These are phyloP conservation scores for Aplysia californica DNA, from an alignment of 1,140 invertebrate species.

Conservation along the genomic window DNA sequence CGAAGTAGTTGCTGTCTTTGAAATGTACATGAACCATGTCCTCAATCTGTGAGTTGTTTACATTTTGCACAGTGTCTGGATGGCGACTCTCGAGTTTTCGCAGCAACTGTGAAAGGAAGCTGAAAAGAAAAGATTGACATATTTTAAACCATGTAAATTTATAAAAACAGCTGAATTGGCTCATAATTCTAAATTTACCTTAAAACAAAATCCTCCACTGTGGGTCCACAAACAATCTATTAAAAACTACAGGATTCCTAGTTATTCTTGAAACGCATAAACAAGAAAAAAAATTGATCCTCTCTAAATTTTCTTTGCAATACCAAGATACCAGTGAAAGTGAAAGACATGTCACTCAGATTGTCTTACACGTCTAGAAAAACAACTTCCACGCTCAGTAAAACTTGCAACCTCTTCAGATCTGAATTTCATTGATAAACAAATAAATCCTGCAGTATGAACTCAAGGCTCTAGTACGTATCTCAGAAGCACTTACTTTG, in stretches of 20 bases:
- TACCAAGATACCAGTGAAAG: background rate
- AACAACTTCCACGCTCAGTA: background rate
- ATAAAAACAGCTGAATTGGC: no score
- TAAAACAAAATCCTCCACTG: no score
- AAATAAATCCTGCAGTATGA: background rate
- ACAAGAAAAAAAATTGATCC: no score
- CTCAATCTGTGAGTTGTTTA: conserved; percentile 68
- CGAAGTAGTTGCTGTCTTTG: conserved; percentile 83
- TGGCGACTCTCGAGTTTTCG: conserved; percentile 78
- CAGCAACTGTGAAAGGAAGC: conserved; percentile 82
- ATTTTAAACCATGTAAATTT: no score
- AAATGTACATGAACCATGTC: conserved; percentile 61
- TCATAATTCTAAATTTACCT: no score
- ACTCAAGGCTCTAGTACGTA: no score
- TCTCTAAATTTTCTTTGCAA: no score
- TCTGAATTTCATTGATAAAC: background rate
- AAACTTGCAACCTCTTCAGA: background rate
- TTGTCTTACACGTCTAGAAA: background rate
- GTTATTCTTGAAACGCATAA: no score
- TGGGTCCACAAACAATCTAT: no score
- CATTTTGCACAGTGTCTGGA: conserved; percentile 70
- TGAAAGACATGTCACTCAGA: background rate
- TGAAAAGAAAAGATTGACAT: conserved; percentile 67
- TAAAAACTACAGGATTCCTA: no score
- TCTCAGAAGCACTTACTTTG: conserved; percentile 79